Base-by-base conservation (phyloP, 2,113 vertebrate species). In the Syngnathus typhle region DNA sequence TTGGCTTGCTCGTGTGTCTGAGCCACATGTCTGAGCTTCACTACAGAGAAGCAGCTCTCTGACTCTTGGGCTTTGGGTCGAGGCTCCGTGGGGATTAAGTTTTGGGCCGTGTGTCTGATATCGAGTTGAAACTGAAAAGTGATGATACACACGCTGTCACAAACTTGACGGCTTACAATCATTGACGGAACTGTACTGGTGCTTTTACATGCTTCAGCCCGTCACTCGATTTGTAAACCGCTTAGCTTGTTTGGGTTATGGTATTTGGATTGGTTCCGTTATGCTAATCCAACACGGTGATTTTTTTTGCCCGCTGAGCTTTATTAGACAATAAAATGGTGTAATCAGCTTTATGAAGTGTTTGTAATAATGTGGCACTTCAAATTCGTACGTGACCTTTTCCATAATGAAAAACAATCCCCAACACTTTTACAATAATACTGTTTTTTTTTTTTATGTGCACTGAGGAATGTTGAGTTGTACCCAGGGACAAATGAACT, bases 121-220 rank as follows among this genome's bases (percentile, higher is more conserved):
- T 84, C 87, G 87, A 88, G 71, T 87, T 90, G 81, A 79, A 90
- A 91, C 91, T 94, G 93, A 88, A 93, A 58, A 93, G 90, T 90
- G 82, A 80, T 85, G 43, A 84, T 61, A 76, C 16, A 93, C 62
- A 91, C 79, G 82, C 49, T 10, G 60, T 62, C 60, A 44, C 13
- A 6, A 12, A 27, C 13, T 65, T 1, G 12, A 15, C 41, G 7
- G 7, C 8, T 55, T 13, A 8, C 16, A 7, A 55, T 58, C 5
- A 23, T 67, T 67, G 51, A 65, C 38, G 71, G 18, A 74, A 63
- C 46, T n/a, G 27, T 65, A 51, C 36, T 47, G 61, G 65, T 71
- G 70, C 10, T 65, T 73, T 77, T 70, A 56, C 11, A 41, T 23
- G 21, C 51, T 74, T 78, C 39, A 61, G 62, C 27, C 32, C 39